Evolutionary conservation across 2,113 vertebrate genomes (phyloP), one percentile per base, ranked within the genome.

Genomic region (Planiliza haematocheilus): DNA sequence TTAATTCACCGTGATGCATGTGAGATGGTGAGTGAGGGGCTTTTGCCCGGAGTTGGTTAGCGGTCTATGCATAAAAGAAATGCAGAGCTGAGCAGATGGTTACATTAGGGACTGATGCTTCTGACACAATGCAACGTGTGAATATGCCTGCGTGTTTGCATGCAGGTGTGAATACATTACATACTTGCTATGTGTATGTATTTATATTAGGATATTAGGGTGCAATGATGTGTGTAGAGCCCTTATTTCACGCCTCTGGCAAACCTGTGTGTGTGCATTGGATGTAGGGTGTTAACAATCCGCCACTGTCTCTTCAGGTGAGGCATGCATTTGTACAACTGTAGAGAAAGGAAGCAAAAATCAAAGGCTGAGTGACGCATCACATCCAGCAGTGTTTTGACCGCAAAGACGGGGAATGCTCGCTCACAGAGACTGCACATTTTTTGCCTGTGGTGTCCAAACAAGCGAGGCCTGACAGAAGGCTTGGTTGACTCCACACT

Each of bases 1-100:
- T 93, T 94, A 93, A 94, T 94, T 92, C 92, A 86, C 85, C 80
- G 77, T 90, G 89, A 92, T 92, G 82, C 88, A 88, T 91, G 80
- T 79, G 88, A 81, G 83, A 83, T 82, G 81, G 81, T 70, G 77
- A 91, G 82, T 71, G 77, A 88, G 71, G 84, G 87, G 77, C 55
- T 57, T 46, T 82, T 84, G 90, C 90, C 92, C 93, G 90, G 79
- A 68, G 71, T 89, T 84, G 86, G 82, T 90, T 89, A 86, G 81
- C 82, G 79, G 79, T 90, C 90, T 89, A 83, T 84, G 86, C 88
- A 90, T 84, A 87, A 91, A 90, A 78, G 71, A 88, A 91, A 83
- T 75, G 83, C 79, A 78, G 85, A 85, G 84, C 37, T 43, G 82
- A 91, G 83, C 94, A 94, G 91, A 92, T 93, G 91, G 91, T 84